Evolutionary conservation across 2,888 invertebrate species (phyloP), one percentile per base, ranked within the genome.

Genomic region (Spilarctia lutea): DNA sequence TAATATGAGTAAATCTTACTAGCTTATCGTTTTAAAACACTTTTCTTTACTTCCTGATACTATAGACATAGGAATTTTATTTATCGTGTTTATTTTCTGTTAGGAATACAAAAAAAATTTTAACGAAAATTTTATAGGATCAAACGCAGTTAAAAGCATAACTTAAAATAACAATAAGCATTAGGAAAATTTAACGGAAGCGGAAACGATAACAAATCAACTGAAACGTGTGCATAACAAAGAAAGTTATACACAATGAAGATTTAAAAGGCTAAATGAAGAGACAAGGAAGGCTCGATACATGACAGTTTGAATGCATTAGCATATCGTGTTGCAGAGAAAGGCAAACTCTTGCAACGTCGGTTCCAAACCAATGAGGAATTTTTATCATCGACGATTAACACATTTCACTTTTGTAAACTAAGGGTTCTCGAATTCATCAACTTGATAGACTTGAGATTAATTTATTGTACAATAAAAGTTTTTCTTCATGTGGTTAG

Each of bases 271-370:
- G 48, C 75, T 76, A 78, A 63, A 27, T 63, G 60, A 30, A 63
- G 60, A 79, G 76, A 81, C 81, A 72, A 79, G 85, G 85, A 83
- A 83, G 81, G 76, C 65, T 74, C 75, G 71, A 52, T 67, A 77
- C 83, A 73, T 77, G 68, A 74, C 78, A 76, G 60, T 78, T 86
- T 86, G 87, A 85, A 85, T 87, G 86, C 85, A 92, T 92, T 91
- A 89, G 84, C 91, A 88, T 89, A 89, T 90, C 90, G 86, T 83
- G 78, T 79, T 79, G 70, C 75, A 77, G 75, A 27, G 60, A 63
- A 63, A 77, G 81, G 77, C 81, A 79, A 82, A 81, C 79, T 71
- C 72, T 75, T 72, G 79, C 56, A 56, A 27, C 16, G 60, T 27
- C 60, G 16, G n/a, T 56, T 56, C 11, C n/a, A 13, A 63, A 10